Evolutionary conservation across 2,113 vertebrate genomes (phyloP), one percentile per base, ranked within the genome.

Genomic region (Psettodes erumei): DNA sequence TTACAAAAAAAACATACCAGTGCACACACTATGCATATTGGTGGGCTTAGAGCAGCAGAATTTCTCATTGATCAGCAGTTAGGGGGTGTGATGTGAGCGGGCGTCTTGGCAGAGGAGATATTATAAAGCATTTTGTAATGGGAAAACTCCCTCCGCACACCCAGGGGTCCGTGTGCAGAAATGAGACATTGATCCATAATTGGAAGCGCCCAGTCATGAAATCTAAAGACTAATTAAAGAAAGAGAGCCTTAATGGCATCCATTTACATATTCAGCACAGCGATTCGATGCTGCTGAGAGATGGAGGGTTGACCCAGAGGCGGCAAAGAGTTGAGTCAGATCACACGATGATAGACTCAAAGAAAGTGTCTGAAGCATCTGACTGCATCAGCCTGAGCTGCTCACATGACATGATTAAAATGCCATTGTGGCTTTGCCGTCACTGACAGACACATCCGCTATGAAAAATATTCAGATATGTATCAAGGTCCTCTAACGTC

Each of bases 161-260:
- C 70, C 85, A 72, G 75, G 83, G 81, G 77, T 86, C 77, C 18
- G 23, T 83, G 84, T 47, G 85, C 75, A 90, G 92, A 87, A 90
- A 91, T 85, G 83, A 93, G 90, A 93, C 92, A 93, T 93, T 91
- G 91, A 94, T 92, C 91, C 92, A 92, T 93, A 93, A 92, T 92
- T 92, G 89, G 90, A 93, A 86, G 88, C 90, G 88, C 78, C 91
- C 88, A 90, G 80, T 91, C 89, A 90, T 93, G 84, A 94, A 93
- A 93, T 92, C 85, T 90, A 89, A 87, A 83, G 89, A 91, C 86
- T 93, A 93, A 94, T 94, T 93, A 93, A 94, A 92, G 90, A 88
- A 91, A 91, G 84, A 87, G 89, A 86, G 85, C 86, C 89, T 90
- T 89, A 89, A 89, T 90, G 88, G 89, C 81, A 60, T 5, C 42